Percentiles rank a stretch among this genome's conserved stretches.
Conservation (phyloP, 2,113 vertebrate genomes). For the Glaucidium brasilianum region DNA sequence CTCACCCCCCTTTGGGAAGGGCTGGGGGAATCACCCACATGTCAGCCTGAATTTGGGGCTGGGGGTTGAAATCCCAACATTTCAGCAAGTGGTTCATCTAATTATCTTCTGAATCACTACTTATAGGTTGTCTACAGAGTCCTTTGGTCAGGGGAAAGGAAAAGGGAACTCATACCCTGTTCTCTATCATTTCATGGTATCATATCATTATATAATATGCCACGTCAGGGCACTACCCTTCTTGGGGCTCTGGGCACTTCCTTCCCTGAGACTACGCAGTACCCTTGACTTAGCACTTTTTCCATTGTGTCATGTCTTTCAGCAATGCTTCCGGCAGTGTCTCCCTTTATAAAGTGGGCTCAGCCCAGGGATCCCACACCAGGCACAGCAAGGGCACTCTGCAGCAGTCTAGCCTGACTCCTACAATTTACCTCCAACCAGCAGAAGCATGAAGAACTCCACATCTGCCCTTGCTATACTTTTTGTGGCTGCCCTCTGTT, state of each 20-base stretch:
- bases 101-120: background rate
- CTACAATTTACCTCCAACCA: background rate
- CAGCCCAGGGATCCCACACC: background rate
- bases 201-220: background rate
- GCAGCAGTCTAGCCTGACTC: background rate
- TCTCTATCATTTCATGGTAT: background rate
- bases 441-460: slow-evolving; percentile 12
- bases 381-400: background rate
- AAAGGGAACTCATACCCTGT: background rate
- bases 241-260: accelerated
- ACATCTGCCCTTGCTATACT: background rate
- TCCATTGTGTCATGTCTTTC: background rate
- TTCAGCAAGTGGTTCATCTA: background rate
- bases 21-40: no score
- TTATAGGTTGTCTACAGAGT: background rate
- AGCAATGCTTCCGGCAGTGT: background rate
- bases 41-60: no score
- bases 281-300: background rate
- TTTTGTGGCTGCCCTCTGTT: background rate
- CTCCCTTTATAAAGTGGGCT: background rate
- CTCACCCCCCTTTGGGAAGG: no score
- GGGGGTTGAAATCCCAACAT: no score
- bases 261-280: background rate
- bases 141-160: background rate
- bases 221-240: background rate